Base-by-base conservation (phyloP, 2,888 invertebrate species). In the Lasioglossum morio region DNA sequence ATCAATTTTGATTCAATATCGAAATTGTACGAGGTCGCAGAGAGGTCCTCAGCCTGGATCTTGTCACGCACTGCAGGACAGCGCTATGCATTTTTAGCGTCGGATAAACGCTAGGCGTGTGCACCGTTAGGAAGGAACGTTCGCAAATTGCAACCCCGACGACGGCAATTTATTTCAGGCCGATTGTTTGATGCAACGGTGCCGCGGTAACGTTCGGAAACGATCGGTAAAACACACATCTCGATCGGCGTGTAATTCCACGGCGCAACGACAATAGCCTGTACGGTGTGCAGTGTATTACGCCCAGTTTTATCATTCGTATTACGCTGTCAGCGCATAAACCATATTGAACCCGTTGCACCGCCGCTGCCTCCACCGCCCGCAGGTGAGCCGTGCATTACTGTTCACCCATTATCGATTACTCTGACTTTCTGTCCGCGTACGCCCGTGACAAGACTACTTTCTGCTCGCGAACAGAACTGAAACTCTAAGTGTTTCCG, bases 201-300 rank as follows among this genome's bases (percentile, higher is more conserved):
- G 88, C 72, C 85, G 57, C 85, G 87, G 91, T 88, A 91, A 88
- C 89, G 88, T 88, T 76, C 84, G 79, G 83, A 72, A 88, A 86
- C 88, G 90, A 90, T 86, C 82, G 82, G 85, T 81, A 87, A 90
- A 90, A 88, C 85, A 88, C 84, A 88, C 81, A 82, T 81, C 81
- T 87, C 90, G 90, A 85, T 87, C 84, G 76, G 37, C 73, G 82
- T 37, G 70, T 89, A 88, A 90, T 90, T 74, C 63, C 84, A 89
- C 82, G 76, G 53, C 72, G 82, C 73, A 66, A 66, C 77, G 75
- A 84, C 86, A 87, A 89, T 88, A 87, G 85, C 84, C 81, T 63
- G 63, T 34, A 30, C 30, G 30, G 30, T 19, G 77, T 23, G 46
- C 79, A 57, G 30, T 57, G 57, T 76, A 76, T 66, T 57, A 73